These are phyloP conservation scores for Penaeus chinensis DNA, from an alignment of 1,140 invertebrate species.

Conservation along the genomic window DNA sequence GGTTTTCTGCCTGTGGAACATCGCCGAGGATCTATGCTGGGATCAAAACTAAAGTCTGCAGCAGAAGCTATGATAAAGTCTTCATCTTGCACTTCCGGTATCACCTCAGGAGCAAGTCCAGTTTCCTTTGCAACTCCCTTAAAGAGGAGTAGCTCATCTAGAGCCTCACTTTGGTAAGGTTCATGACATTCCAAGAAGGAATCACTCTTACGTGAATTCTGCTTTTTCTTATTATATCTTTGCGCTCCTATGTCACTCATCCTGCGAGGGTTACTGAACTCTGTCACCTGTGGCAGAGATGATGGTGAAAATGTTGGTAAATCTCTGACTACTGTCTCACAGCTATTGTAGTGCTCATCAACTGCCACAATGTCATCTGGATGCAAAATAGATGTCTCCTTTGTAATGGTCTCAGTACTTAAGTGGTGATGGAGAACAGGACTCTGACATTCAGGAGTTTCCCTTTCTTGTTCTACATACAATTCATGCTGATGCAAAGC, in stretches of 20 bases:
- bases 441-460: too few relatives aligned
- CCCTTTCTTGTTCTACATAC: too few relatives aligned
- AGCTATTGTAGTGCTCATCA: constrained; percentile 26
- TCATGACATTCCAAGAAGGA: not conserved
- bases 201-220: not conserved
- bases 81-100: constrained; percentile 10
- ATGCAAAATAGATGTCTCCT: constrained; percentile 40
- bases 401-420: constrained; percentile 48
- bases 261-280: constrained; percentile 18
- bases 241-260: constrained; percentile 10
- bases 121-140: constrained; percentile 19
- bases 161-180: constrained; percentile 29
- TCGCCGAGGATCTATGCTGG: constrained; percentile 42
- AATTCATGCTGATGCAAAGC: too few relatives aligned
- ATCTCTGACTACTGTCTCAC: constrained; percentile 39
- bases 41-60: constrained; percentile 57
- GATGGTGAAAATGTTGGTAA: constrained; percentile 45
- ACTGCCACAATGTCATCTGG: constrained; percentile 31
- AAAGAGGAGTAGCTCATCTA: constrained; percentile 33
- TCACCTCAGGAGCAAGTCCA: not conserved
- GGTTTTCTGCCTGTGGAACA: constrained; percentile 57
- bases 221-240: not conserved
- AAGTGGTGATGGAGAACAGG: constrained; percentile 2
- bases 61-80: constrained; percentile 43
- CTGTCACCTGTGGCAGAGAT: constrained; percentile 24